Conservation (phyloP, 2,113 vertebrate genomes). For the Indicator maculatus region DNA sequence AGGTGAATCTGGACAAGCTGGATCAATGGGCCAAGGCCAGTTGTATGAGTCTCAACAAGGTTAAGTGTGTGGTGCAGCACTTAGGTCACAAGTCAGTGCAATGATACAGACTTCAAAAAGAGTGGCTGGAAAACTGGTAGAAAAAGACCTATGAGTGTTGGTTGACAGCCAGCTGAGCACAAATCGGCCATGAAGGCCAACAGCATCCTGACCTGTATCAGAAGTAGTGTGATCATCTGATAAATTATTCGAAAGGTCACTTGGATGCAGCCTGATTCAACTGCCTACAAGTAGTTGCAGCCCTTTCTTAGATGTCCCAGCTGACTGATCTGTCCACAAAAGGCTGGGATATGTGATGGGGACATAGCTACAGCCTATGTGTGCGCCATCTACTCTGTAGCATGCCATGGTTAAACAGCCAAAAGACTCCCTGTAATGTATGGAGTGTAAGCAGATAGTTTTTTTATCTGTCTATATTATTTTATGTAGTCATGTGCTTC, state of each 20-base stretch:
- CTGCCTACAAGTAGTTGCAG: not conserved
- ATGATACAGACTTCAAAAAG: too few relatives aligned
- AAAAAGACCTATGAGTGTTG: too few relatives aligned
- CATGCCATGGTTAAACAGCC: not conserved
- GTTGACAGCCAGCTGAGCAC: too few relatives aligned
- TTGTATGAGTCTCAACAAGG: too few relatives aligned
- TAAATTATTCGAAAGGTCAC: not conserved
- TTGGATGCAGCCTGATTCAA: not conserved
- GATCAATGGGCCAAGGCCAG: not conserved
- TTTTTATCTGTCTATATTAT: not conserved
- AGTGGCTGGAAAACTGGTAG: too few relatives aligned
- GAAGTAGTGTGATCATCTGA: not conserved
- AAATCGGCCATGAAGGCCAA: too few relatives aligned
- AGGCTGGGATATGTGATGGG: too few relatives aligned
- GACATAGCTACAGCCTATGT: rapidly evolving
- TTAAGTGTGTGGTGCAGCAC: too few relatives aligned
- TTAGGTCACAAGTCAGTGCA: too few relatives aligned
- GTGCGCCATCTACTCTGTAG: not conserved
- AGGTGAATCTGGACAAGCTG: too few relatives aligned
- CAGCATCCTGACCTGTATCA: too few relatives aligned
- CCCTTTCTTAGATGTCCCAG: not conserved
- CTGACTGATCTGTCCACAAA: not conserved
- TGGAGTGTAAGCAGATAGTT: too few relatives aligned
- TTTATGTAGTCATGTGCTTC: not conserved
- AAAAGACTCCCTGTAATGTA: not conserved